Conservation (phyloP, 2,113 vertebrate genomes). For the Scolopax mira region DNA sequence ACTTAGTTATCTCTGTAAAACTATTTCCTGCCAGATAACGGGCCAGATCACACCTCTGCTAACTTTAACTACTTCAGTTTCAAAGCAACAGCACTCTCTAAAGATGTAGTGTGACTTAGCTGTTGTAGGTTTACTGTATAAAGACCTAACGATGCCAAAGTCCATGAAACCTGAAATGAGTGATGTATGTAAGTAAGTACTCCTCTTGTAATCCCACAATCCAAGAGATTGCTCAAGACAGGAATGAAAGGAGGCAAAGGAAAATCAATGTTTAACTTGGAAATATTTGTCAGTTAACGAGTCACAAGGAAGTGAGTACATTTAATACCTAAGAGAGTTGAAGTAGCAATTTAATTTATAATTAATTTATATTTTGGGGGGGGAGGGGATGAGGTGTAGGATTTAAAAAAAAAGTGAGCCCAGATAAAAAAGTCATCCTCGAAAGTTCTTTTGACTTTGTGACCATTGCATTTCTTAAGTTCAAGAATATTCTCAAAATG, state of each 20-base stretch:
- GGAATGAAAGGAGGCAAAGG: conserved; percentile 57
- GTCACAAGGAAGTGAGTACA: conserved; percentile 44
- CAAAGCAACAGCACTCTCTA: background rate
- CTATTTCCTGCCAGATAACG: conserved; percentile 38
- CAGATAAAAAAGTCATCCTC: background rate
- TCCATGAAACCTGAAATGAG: conserved; percentile 32
- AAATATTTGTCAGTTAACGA: conserved; percentile 77
- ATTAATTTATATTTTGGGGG: background rate
- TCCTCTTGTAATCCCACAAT: conserved; percentile 11
- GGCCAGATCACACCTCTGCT: background rate
- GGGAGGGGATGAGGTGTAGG: background rate
- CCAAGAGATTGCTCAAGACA: conserved; percentile 50
- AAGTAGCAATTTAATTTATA: background rate
- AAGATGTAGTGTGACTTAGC: background rate
- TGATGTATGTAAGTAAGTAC: background rate
- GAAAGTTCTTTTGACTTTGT: background rate
- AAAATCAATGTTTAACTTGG: conserved; percentile 80
- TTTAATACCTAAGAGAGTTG: background rate
- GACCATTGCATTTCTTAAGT: background rate
- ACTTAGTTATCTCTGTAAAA: conserved; percentile 24
- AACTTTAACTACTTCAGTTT: background rate
- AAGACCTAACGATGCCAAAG: conserved; percentile 19
- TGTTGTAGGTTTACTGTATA: background rate
- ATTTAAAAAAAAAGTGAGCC: background rate
- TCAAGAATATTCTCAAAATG: background rate